Evolutionary conservation across 2,113 vertebrate genomes (phyloP), one percentile per base, ranked within the genome.

Genomic region (Aphyosemion australe): DNA sequence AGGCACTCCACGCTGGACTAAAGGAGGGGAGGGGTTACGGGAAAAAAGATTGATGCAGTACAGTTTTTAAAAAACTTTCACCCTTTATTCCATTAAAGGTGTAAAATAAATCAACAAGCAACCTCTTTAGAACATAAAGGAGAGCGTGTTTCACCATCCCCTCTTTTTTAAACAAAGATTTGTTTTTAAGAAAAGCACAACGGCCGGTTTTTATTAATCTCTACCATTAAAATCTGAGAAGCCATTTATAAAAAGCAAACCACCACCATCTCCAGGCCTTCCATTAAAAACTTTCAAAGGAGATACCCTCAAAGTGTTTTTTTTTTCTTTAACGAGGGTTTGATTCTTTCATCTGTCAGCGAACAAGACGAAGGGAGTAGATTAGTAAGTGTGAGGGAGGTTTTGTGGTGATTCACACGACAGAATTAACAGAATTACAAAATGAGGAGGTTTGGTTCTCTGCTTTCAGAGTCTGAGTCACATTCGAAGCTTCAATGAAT

Each of bases 1-100:
- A 99, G 93, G 83, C 92, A 87, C 86, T 99, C 96, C 78, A 99
- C 93, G 52, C 92, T 94, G 75, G 85, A 90, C 96, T 98, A 90
- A 69, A 86, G 11, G 32, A n/a, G 20, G 21, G 34, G 20, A 12
- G 12, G 20, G 20, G 1, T 26, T 26, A 12, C 42, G 18, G 50
- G 31, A 20, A 58, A 60, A 26, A 34, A 52, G 13, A 54, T 37
- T 37, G 34, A 37, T 37, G 34, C 34, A 37, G 47, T 41, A 43
- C 43, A 1, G 43, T 15, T 45, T 15, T 45, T 45, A 13, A 15
- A 45, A 14, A 7, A 1, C 34, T 18, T n/a, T 18, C 45, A 16
- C 45, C 8, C 14, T 47, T 47, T n/a, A 47, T 1, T 16, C 45
- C 15, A n/a, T 8, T 9, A 47, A 47, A 47, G 45, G 1, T n/a